Percentiles rank a stretch among this genome's conserved stretches.
Conservation (phyloP, 1,140 invertebrate species). For the Sesamia nonagrioides region DNA sequence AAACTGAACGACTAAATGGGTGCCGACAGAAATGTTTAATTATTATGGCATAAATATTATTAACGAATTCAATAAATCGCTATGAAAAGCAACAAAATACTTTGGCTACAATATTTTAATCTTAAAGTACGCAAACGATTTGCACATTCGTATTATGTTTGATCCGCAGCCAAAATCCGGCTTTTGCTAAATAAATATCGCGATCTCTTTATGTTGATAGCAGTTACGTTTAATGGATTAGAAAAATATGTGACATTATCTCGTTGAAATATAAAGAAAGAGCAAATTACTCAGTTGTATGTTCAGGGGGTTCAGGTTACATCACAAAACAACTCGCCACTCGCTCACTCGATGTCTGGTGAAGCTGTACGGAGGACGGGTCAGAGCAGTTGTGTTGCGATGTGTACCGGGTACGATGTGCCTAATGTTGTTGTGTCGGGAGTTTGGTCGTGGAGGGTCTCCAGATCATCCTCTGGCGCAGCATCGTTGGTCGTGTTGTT, state of each 20-base stretch:
- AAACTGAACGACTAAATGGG: background rate
- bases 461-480: no score
- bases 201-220: background rate
- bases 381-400: no score
- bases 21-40: background rate
- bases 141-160: constrained; percentile 5
- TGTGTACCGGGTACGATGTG: no score
- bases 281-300: no score
- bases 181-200: constrained; percentile 17
- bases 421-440: no score
- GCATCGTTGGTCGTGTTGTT: no score
- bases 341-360: no score
- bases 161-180: constrained; percentile 12
- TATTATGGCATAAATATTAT: background rate
- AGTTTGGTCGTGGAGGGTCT: no score
- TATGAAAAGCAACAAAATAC: background rate
- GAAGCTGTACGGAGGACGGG: no score
- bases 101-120: constrained; percentile 5
- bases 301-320: no score
- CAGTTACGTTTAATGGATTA: constrained; percentile 4
- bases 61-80: constrained; percentile 11
- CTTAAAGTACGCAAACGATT: constrained; percentile 8
- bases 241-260: background rate
- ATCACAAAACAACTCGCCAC: no score
- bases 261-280: background rate